Base-by-base conservation (phyloP, 1,140 invertebrate genomes). In the Diorhabda sublineata region DNA sequence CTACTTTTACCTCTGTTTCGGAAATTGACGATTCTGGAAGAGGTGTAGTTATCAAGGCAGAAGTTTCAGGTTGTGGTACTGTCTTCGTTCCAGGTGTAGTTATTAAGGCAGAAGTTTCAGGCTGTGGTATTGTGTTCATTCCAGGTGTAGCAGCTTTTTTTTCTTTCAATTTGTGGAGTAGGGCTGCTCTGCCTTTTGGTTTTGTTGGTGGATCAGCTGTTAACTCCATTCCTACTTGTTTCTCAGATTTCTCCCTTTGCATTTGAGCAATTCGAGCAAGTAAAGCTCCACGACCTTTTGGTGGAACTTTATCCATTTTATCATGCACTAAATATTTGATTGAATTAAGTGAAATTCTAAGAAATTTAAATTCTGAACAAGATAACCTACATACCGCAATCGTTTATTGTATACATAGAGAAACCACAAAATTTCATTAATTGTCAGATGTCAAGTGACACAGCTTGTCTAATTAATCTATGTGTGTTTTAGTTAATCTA, bases 181-280 rank as follows among this genome's bases (percentile, higher is more conserved):
- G 42, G 3, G 72, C 73, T n/a, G 74, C 74, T 61, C 75, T 59
- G 9, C 75, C 75, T 68, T 71, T 71, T 43, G 75, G 74, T 68
- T 67, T 69, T 6, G 70, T 57, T 47, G 75, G 75, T 65, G 64
- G 69, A 4, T 67, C 58, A 47, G 70, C 58, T 52, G 44, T 41
- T 45, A 44, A 2, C 47, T 60, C 52, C n/a, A 56, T 45, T 5
- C 65, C 65, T n/a, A 67, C 57, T 7, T 57, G 11, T 45, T 60
- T 67, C 45, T 67, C 65, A n/a, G 65, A 42, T 26, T 44, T 60
- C 60, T 67, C 65, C 11, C 56, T 43, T 56, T 52, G 45, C 9
- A 26, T n/a, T 52, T 64, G 44, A 41, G 11, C 45, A 45, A 59
- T 41, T 41, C 42, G 43, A 5, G 58, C 26, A 42, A 68, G 26